These are phyloP conservation scores for Amiota minor DNA, from an alignment of 2,888 invertebrate species.

Conservation along the genomic window DNA sequence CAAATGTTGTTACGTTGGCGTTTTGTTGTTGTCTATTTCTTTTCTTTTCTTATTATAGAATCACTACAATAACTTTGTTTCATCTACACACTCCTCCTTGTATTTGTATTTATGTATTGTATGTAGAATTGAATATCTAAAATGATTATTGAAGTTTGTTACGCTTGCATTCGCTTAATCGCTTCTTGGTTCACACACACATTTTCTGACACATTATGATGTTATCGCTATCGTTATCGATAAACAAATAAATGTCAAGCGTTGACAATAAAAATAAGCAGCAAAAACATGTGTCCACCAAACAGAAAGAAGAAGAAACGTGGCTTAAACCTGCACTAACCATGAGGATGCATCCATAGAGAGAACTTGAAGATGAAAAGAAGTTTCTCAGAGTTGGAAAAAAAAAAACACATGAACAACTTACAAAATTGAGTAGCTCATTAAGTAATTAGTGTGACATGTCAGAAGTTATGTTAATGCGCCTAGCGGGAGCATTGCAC, in stretches of 20 bases:
- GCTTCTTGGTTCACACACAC: constrained; percentile 45
- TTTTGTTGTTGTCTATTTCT: not conserved
- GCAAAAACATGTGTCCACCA: constrained; percentile 38
- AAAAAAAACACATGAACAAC: too few relatives aligned
- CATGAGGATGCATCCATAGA: constrained; percentile 31
- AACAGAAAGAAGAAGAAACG: constrained; percentile 13
- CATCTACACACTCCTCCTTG: not conserved
- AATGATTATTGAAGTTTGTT: too few relatives aligned
- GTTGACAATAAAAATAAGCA: constrained; percentile 41
- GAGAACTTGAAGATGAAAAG: too few relatives aligned
- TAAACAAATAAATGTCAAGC: constrained; percentile 57
- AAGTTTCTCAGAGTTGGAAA: too few relatives aligned
- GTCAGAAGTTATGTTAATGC: constrained; percentile 68
- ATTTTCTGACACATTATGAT: constrained; percentile 49
- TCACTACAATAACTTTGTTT: not conserved
- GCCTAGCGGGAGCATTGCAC: not conserved
- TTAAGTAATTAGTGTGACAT: constrained; percentile 73
- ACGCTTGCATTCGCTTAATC: not conserved
- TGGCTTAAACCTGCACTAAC: constrained; percentile 39
- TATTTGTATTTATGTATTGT: not conserved
- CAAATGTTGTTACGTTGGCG: too few relatives aligned
- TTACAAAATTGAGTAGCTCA: constrained; percentile 53
- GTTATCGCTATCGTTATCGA: constrained; percentile 35
- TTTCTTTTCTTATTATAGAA: not conserved
- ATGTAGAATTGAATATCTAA: too few relatives aligned